Percentiles rank a stretch among this genome's conserved stretches.
Conservation (phyloP, 2,888 invertebrate species). For the Neoitamus cyanurus region DNA sequence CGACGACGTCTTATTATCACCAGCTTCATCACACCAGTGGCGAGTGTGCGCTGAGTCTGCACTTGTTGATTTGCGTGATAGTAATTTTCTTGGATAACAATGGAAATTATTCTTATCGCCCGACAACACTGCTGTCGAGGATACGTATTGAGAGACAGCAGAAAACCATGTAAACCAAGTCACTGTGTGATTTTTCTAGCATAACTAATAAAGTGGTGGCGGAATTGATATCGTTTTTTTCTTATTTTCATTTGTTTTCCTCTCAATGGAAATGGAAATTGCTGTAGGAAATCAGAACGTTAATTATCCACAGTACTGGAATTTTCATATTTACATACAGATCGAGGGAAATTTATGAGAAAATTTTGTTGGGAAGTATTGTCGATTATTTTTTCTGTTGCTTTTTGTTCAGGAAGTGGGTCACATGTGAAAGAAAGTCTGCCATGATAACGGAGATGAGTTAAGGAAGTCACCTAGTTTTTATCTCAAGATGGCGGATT, state of each 20-base stretch:
- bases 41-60: not conserved
- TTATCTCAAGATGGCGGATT: too few species aligned
- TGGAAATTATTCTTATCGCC: not conserved
- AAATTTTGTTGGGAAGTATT: not conserved
- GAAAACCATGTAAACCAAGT: not conserved
- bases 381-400: not conserved
- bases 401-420: not conserved
- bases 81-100: not conserved
- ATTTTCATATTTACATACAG: not conserved
- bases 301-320: not conserved
- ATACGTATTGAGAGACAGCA: not conserved
- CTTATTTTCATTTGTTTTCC: not conserved
- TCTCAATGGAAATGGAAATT: not conserved
- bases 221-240: not conserved
- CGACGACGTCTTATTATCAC: not conserved
- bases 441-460: not conserved
- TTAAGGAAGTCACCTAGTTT: not conserved
- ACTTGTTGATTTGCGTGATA: slow-evolving; percentile 1
- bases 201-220: not conserved
- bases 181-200: not conserved
- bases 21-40: not conserved
- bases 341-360: not conserved
- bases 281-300: not conserved
- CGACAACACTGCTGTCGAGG: not conserved
- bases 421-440: not conserved